Percentiles rank a stretch among this genome's conserved stretches.
phyloP scores from a whole-genome alignment of 53 echinoderm and acorn worm genomes.

The Holothuria scabra region DNA sequence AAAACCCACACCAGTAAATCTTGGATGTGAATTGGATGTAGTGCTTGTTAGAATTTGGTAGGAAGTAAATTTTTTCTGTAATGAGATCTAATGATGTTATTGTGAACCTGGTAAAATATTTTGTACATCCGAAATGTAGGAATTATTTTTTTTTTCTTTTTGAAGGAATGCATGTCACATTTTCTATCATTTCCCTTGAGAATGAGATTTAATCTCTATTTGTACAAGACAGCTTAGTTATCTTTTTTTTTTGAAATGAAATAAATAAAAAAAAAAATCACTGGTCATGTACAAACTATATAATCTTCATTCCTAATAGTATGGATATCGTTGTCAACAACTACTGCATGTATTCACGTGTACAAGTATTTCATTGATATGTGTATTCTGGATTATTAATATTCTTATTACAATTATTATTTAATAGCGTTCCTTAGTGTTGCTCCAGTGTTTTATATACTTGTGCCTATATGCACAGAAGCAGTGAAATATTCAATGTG shows the following conservation, averaged over 20 bases:
- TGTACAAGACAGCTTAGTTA: slow-evolving; percentile 16
- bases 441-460: no score
- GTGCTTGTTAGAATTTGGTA: no score
- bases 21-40: no score
- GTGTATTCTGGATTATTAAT: slow-evolving; percentile 31
- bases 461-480: no score
- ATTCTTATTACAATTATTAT: background rate
- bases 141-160: background rate
- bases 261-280: background rate
- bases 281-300: slow-evolving; percentile 36
- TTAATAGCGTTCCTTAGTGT: no score
- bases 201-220: slow-evolving; percentile 14
- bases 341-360: slow-evolving; percentile 27
- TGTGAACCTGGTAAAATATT: no score
- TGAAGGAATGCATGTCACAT: slow-evolving; percentile 17
- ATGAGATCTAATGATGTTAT: no score
- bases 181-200: slow-evolving; percentile 10
- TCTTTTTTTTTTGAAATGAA: background rate
- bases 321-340: background rate
- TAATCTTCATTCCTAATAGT: slow-evolving; percentile 29
- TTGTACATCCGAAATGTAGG: no score
- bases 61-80: no score
- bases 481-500: no score
- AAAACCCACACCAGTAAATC: no score
- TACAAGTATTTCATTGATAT: slow-evolving; percentile 21